Conservation (phyloP, 2,113 vertebrate genomes). For the Anas platyrhynchos region DNA sequence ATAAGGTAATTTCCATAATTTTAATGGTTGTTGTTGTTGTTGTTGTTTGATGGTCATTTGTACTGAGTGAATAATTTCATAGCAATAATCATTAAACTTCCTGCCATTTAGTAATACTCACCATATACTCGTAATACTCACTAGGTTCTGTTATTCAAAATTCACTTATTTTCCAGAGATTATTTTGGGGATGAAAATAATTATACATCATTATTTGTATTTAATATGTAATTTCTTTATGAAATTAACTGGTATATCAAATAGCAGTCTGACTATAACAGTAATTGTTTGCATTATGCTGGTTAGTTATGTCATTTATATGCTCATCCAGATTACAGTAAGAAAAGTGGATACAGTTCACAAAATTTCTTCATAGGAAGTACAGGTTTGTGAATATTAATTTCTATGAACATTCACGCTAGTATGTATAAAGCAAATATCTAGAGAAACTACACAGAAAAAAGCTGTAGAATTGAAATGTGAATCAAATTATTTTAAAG, state of each 20-base stretch:
- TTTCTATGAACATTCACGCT: background rate
- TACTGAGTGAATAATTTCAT: background rate
- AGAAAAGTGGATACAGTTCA: background rate
- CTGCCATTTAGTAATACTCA: background rate
- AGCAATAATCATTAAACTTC: background rate
- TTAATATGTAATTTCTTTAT: constrained; percentile 27
- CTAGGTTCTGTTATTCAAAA: background rate
- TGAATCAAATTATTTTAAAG: background rate
- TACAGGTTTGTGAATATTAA: background rate
- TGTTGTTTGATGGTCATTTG: background rate
- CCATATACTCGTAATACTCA: background rate
- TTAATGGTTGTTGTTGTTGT: background rate
- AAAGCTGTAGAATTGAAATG: background rate
- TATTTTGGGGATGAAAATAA: background rate
- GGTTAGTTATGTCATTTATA: background rate
- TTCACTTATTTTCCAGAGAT: background rate
- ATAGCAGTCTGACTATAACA: background rate
- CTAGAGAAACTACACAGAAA: background rate
- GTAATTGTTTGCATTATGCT: background rate
- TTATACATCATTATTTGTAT: constrained; percentile 15
- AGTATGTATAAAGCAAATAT: background rate
- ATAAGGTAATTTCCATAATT: background rate
- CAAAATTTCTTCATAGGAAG: background rate
- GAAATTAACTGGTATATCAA: background rate
- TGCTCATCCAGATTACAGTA: background rate